A percentile compares a stretch with the other conserved stretches of the same genome.
Evolutionary conservation across 2,888 invertebrate genomes (phyloP).

Genomic region (Tribolium freemani): DNA sequence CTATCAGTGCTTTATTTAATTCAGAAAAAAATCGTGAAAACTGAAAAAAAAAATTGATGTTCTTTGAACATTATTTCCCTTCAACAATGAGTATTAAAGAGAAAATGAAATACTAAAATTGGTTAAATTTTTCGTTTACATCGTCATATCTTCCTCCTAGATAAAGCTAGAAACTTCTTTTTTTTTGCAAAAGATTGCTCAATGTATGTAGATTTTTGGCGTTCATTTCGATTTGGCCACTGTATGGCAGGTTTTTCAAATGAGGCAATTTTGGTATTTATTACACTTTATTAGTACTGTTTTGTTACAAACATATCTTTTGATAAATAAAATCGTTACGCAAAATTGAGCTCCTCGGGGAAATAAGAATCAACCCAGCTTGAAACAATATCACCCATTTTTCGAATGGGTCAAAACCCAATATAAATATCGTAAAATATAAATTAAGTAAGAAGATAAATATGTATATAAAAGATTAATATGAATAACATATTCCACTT

Average conservation of each 20-base stretch:
- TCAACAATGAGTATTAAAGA: too few relatives aligned
- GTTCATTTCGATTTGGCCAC: too few relatives aligned
- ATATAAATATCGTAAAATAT: slow-evolving; percentile 10
- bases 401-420: slow-evolving; percentile 6
- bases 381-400: slow-evolving; percentile 19
- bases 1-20: too few relatives aligned
- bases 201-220: too few relatives aligned
- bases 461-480: slow-evolving; percentile 33
- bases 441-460: slow-evolving; percentile 24
- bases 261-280: not conserved
- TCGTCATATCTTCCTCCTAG: too few relatives aligned
- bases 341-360: slow-evolving; percentile 13
- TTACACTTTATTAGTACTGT: slow-evolving; percentile 37
- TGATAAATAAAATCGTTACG: slow-evolving; percentile 19
- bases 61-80: too few relatives aligned
- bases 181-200: too few relatives aligned
- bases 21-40: too few relatives aligned
- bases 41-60: too few relatives aligned
- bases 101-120: too few relatives aligned
- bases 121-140: too few relatives aligned
- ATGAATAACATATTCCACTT: slow-evolving; percentile 37
- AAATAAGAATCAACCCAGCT: not conserved
- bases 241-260: not conserved
- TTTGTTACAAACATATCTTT: slow-evolving; percentile 39
- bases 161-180: too few relatives aligned